These are phyloP conservation scores for Drosophila paucipuncta DNA, from an alignment of 2,888 invertebrate genomes.

Conservation along the genomic window DNA sequence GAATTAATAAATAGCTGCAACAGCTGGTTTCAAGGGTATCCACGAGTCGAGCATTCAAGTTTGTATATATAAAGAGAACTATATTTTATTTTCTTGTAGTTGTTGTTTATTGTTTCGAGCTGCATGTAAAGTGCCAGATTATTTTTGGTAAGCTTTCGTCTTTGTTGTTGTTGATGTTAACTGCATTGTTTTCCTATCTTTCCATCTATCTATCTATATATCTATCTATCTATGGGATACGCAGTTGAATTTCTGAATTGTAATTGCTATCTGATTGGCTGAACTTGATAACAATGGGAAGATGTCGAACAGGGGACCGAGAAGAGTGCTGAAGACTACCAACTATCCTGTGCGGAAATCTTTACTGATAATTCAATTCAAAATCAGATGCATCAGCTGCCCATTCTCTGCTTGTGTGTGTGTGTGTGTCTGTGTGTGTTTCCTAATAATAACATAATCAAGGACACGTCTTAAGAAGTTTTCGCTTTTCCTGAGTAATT, in stretches of 20 bases:
- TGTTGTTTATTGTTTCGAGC: neutral
- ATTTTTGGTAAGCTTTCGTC: neutral
- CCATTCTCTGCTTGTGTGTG: neutral
- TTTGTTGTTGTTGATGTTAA: conserved; percentile 4
- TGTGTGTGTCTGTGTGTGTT: neutral
- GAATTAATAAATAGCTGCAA: neutral
- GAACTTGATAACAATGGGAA: neutral
- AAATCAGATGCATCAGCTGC: neutral
- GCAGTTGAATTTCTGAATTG: too few relatives aligned
- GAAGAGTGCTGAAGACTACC: neutral
- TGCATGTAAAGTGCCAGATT: neutral
- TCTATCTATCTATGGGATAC: neutral
- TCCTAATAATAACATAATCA: neutral
- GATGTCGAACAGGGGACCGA: neutral
- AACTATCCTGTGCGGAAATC: neutral
- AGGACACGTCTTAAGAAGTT: neutral
- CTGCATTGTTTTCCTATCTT: neutral
- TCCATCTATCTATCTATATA: neutral
- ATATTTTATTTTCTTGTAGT: neutral
- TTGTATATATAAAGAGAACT: neutral
- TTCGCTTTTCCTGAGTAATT: neutral
- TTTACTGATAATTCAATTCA: neutral
- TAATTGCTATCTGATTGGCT: too few relatives aligned
- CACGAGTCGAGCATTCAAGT: neutral
- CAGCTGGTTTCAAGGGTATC: neutral